phyloP scores from a whole-genome alignment of 2,797 vertebrate species.

The Pteronotus mesoamericanus region DNA sequence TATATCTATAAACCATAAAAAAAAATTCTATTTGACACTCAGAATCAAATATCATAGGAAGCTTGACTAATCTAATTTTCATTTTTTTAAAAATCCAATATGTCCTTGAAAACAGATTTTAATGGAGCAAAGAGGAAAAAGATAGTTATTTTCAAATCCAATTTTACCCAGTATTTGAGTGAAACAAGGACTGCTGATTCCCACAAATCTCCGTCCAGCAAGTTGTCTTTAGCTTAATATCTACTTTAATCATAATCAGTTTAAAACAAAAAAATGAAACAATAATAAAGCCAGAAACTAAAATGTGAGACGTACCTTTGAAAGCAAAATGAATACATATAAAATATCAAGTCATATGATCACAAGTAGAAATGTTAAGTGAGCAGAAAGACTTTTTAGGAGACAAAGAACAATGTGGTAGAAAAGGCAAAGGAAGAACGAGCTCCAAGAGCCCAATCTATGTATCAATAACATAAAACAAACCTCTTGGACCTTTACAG shows the following conservation, averaged over 20 bases:
- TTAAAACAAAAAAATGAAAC: constrained; percentile 44
- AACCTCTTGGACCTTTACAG: background rate
- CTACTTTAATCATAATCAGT: background rate
- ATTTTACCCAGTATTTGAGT: background rate
- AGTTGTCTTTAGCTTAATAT: constrained; percentile 9
- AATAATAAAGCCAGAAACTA: background rate
- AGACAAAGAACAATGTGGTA: background rate
- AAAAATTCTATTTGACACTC: background rate
- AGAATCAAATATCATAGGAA: constrained; percentile 6
- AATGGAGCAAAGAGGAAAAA: background rate
- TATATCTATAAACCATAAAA: background rate
- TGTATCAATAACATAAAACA: background rate
- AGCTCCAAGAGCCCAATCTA: background rate
- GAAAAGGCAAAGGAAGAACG: background rate
- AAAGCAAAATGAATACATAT: background rate
- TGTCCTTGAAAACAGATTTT: background rate
- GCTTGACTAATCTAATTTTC: background rate
- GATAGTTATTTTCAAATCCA: background rate
- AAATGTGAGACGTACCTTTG: background rate
- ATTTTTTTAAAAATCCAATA: background rate
- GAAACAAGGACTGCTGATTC: background rate
- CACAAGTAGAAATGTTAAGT: background rate
- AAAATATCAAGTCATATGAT: background rate
- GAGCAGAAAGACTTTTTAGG: background rate
- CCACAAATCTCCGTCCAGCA: background rate